A percentile compares a stretch with the other conserved stretches of the same genome.
Evolutionary conservation across 2,888 invertebrate species (phyloP).

Genomic region (Baccha elongata): DNA sequence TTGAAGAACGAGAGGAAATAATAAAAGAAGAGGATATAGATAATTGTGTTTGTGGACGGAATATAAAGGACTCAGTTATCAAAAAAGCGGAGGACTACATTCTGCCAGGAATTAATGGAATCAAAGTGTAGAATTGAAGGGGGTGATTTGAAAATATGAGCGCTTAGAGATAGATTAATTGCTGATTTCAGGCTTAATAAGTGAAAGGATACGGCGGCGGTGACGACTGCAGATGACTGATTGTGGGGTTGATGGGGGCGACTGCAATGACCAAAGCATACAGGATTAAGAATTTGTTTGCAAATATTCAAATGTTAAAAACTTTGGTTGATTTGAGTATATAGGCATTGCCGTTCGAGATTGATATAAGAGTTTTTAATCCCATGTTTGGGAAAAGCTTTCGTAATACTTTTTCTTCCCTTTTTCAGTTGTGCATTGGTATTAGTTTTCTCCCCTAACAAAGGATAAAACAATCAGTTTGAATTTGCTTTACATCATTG

Average conservation of each 20-base stretch:
- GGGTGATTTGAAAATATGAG: constrained; percentile 60
- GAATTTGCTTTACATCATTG: constrained; percentile 70
- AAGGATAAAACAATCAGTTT: constrained; percentile 64
- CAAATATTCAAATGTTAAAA: constrained; percentile 62
- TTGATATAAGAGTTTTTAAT: constrained; percentile 2
- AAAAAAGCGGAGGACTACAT: neutral
- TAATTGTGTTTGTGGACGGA: constrained; percentile 72
- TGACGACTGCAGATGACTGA: constrained; percentile 6
- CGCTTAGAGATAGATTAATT: constrained; percentile 55
- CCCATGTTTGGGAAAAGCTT: constrained; percentile 58
- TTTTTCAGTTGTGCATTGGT: neutral
- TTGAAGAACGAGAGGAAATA: constrained; percentile 41
- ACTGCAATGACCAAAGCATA: neutral
- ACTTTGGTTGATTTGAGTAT: constrained; percentile 11
- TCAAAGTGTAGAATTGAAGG: constrained; percentile 2
- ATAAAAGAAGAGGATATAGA: constrained; percentile 62
- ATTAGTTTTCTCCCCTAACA: constrained; percentile 50
- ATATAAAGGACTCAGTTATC: constrained; percentile 52
- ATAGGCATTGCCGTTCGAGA: neutral
- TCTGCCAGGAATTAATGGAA: neutral
- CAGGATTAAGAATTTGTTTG: constrained; percentile 48
- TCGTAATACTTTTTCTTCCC: constrained; percentile 31
- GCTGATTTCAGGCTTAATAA: constrained; percentile 51
- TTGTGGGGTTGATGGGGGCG: constrained; percentile 16
- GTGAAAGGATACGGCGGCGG: constrained; percentile 32